Evolutionary conservation across 37 sponge, comb jelly and placozoan species (phyloP), one percentile per base, ranked within the genome.

Genomic region (Dysidea cf. avara): DNA sequence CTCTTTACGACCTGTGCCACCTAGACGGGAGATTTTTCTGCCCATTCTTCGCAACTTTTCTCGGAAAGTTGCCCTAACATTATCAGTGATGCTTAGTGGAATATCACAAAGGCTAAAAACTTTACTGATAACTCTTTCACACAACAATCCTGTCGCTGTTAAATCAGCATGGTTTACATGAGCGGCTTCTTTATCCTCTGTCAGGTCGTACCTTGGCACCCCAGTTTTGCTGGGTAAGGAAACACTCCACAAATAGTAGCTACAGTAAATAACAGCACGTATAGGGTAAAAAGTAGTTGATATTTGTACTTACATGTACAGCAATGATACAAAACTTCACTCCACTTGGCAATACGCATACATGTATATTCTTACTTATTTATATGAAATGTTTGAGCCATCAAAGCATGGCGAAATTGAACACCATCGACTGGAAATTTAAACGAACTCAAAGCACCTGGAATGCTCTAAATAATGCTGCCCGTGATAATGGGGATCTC

Each of bases 11-110:
- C 17, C 17, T 9, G 33, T 52, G 3, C 71, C 71, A 3, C 71
- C 56, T 20, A 31, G 54, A 17, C 6, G 29, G 11, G 54, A 18
- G 3, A 54, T 21, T 26, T 21, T 20, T 25, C 31, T 50, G 4
- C 71, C 71, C 71, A 70, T 70, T n/a, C 71, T 20, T 56, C 71
- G 53, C 16, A 70, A 40, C 56, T 70, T 70, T 7, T 34, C 7
- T 70, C 36, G 11, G 20, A 70, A 53, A 18, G 56, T 54, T 7
- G 54, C 33, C 17, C 54, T 14, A 29, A 70, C 32, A 3, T 6
- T 7, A 29, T 70, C 71, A 29, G 71, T 53, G 34, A 70, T 53
- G 12, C 53, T n/a, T 7, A 70, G 34, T 28, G 54, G 54, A 9
- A 70, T 52, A 26, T 12, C 36, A 53, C 53, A 52, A 36, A 54